Evolutionary conservation across 2,888 invertebrate genomes (phyloP), one percentile per base, ranked within the genome.

Genomic region (Oxytorus armatus): DNA sequence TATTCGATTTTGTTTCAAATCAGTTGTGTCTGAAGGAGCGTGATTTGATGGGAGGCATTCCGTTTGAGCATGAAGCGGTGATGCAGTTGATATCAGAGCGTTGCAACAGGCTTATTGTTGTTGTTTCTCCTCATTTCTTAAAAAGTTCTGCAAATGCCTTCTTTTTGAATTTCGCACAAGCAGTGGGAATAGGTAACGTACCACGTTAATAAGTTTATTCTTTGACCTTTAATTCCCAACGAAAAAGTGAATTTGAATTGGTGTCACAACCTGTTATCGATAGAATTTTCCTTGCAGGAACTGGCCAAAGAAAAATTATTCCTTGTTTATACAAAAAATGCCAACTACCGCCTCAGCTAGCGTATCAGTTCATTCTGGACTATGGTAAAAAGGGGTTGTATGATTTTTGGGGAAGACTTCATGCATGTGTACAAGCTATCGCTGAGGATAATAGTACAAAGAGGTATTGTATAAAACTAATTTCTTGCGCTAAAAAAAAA

Each of bases 151-250:
- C 95, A 16, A 96, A 97, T 88, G 94, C 94, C 69, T 98, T 96
- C 92, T 96, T 96, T 87, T 93, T 96, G 11, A 95, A 95, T 82
- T 96, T 95, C 89, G 97, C 97, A 11, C 96, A 96, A 90, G 95
- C 96, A 4, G 92, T 96, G 51, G 96, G 96, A 85, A 96, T 98
- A 85, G 96, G 97, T 97, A 90, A 92, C 93, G 86, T 70, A 79
- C 65, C 25, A 36, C 33, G 7, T 23, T 14, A 65, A 44, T 49
- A 8, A 4, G 36, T 36, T 36, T 42, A 1, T 69, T 65, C 36
- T 33, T 78, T 74, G 36, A 72, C 86, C 82, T 5, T 73, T 87
- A 82, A 39, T 23, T 16, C 47, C 3, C 2, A n/a, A 18, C 25
- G 5, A 47, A 25, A 49, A 33, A n/a, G 1, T 55, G 1, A 29